phyloP scores from a whole-genome alignment of 2,888 invertebrate species.

The Orthosia gothica region DNA sequence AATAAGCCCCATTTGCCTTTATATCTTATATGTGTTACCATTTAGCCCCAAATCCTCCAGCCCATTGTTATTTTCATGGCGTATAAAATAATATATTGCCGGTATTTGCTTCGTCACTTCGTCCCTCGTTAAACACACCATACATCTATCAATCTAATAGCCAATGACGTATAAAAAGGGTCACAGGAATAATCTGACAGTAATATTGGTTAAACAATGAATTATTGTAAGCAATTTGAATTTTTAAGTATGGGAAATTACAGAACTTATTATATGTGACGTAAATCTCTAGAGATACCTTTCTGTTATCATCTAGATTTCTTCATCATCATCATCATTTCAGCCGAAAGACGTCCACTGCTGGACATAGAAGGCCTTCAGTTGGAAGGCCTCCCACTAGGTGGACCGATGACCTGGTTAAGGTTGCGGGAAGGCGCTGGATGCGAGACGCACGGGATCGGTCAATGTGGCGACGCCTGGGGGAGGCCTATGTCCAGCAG shows the following conservation, averaged over 20 bases:
- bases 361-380: too few species aligned
- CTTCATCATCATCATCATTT: too few species aligned
- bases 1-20: slow-evolving; percentile 39
- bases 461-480: too few species aligned
- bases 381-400: too few species aligned
- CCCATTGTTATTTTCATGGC: slow-evolving; percentile 35
- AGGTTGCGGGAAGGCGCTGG: too few species aligned
- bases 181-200: slow-evolving; percentile 12
- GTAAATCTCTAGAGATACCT: background rate
- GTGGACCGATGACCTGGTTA: too few species aligned
- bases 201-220: slow-evolving; percentile 19
- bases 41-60: slow-evolving; percentile 19
- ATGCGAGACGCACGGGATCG: too few species aligned
- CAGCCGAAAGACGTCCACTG: too few species aligned
- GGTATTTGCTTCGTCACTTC: slow-evolving; percentile 36
- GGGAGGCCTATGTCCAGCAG: too few species aligned
- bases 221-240: slow-evolving; percentile 3
- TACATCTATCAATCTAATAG: slow-evolving; percentile 24
- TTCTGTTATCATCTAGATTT: background rate
- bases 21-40: slow-evolving; percentile 22
- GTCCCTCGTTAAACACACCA: slow-evolving; percentile 33
- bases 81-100: slow-evolving; percentile 20
- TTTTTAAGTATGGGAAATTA: background rate
- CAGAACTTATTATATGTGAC: background rate
- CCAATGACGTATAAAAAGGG: slow-evolving; percentile 31